A percentile compares a stretch with the other conserved stretches of the same genome.
Conservation (phyloP, 2,113 vertebrate genomes). For the Gavialis gangeticus region DNA sequence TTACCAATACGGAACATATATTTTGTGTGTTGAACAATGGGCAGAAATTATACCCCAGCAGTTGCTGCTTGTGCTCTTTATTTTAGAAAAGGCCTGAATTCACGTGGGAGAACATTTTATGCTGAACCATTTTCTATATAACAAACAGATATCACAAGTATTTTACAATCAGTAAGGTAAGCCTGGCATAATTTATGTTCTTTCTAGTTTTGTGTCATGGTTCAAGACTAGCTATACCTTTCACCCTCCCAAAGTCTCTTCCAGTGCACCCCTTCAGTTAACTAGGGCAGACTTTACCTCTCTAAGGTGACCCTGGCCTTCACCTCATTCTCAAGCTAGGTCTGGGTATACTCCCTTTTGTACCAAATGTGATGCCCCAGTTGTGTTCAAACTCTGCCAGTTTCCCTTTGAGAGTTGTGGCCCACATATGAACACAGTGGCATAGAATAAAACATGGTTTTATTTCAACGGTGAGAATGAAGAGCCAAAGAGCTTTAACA, state of each 20-base stretch:
- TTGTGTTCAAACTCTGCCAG: neutral
- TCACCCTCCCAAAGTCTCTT: neutral
- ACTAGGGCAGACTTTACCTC: neutral
- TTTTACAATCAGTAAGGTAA: neutral
- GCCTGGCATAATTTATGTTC: accelerated
- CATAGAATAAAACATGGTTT: accelerated
- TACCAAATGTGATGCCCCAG: neutral
- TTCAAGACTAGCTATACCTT: neutral
- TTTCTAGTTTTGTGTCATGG: neutral
- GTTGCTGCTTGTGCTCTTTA: neutral
- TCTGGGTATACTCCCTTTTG: neutral
- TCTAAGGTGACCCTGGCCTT: neutral
- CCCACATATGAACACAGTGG: neutral
- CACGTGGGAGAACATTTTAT: neutral
- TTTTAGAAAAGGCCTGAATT: neutral
- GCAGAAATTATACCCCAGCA: neutral
- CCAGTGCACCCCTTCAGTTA: neutral
- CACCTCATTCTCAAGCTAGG: neutral
- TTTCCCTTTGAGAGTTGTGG: accelerated
- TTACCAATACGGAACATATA: neutral
- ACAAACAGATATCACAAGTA: neutral
- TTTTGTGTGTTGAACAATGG: neutral
- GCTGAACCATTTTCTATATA: neutral
- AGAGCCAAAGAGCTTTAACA: neutral
- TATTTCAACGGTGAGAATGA: neutral